Conservation (phyloP, 2,888 invertebrate genomes). For the Allophyes oxyacanthae region DNA sequence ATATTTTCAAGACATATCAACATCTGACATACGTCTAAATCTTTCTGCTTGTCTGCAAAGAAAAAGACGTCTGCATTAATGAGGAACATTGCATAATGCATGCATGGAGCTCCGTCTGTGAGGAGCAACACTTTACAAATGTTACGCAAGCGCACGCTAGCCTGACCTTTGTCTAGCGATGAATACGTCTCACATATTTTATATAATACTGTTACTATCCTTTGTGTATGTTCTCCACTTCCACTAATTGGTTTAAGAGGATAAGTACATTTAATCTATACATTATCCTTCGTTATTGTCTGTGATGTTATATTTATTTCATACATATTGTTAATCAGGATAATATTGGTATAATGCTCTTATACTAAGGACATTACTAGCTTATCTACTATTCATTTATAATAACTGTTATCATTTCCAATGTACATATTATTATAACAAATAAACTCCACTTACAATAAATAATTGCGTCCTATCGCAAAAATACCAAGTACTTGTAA, state of each 20-base stretch:
- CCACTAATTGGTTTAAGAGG: conserved; percentile 60
- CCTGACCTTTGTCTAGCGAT: conserved; percentile 71
- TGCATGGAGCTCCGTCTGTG: conserved; percentile 58
- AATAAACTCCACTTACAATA: conserved; percentile 17
- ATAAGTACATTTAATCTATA: conserved; percentile 51
- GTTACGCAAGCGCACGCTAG: conserved; percentile 62
- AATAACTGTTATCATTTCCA: conserved; percentile 3
- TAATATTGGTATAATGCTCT: not conserved
- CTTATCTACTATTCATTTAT: conserved; percentile 9
- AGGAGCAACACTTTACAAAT: conserved; percentile 52
- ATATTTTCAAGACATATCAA: conserved; percentile 14
- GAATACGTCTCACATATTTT: conserved; percentile 50
- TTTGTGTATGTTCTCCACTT: conserved; percentile 48
- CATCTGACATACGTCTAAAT: conserved; percentile 22
- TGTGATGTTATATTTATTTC: conserved; percentile 7
- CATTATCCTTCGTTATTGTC: conserved; percentile 17
- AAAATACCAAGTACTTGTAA: conserved; percentile 34
- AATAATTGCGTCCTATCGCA: conserved; percentile 28
- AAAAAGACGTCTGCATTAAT: conserved; percentile 34
- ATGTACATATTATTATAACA: not conserved
- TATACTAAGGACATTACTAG: not conserved
- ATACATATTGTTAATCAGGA: conserved; percentile 3
- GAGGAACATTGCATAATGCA: conserved; percentile 59
- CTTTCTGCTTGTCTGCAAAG: conserved; percentile 16
- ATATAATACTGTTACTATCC: conserved; percentile 51